A percentile compares a stretch with the other conserved stretches of the same genome.
phyloP scores from a whole-genome alignment of 2,113 vertebrate species.

The Aspiorhynchus laticeps region DNA sequence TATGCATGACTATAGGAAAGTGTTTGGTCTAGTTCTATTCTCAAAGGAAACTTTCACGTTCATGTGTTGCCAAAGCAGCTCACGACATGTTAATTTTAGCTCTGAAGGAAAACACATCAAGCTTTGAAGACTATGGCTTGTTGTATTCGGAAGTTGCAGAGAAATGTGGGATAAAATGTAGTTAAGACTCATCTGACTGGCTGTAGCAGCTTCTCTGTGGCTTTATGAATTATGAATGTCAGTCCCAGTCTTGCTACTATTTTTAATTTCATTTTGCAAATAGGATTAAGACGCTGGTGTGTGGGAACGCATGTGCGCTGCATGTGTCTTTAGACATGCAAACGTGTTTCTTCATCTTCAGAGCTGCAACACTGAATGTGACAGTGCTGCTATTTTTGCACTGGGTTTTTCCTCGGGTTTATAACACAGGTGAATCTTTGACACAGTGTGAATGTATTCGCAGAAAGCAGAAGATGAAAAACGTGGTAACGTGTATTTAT shows the following conservation, averaged over 20 bases:
- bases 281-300: background rate
- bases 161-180: background rate
- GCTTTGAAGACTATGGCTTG: background rate
- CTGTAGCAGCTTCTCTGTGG: background rate
- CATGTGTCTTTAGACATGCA: constrained; percentile 9
- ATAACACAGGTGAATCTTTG: background rate
- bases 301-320: background rate
- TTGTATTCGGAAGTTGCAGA: background rate
- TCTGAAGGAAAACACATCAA: background rate
- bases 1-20: background rate
- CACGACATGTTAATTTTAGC: constrained; percentile 5
- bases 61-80: background rate
- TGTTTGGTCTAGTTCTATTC: background rate
- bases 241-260: background rate
- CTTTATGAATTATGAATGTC: constrained; percentile 28
- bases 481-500: background rate
- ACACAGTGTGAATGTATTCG: background rate
- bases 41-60: background rate
- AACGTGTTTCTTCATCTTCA: background rate
- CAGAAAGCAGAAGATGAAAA: background rate
- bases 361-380: background rate
- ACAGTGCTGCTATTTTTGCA: background rate
- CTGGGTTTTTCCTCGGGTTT: background rate
- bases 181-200: background rate
- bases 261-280: background rate